Evolutionary conservation across 2,113 vertebrate genomes (phyloP).

Genomic region (Uria aalge): DNA sequence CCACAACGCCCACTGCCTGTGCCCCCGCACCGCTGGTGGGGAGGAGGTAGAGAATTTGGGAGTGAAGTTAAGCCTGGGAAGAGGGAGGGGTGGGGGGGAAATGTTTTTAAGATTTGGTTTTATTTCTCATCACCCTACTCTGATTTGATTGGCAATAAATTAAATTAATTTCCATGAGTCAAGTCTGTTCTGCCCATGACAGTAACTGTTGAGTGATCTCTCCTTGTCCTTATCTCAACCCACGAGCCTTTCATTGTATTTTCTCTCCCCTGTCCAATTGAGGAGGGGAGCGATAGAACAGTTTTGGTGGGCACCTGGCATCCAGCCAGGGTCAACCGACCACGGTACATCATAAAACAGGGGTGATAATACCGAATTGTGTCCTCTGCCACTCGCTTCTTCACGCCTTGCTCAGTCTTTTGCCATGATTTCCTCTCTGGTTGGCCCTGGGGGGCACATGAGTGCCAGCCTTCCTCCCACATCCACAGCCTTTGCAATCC

Average conservation of each 20-base stretch:
- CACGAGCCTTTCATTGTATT: neutral
- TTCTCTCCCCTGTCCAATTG: neutral
- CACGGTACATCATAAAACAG: neutral
- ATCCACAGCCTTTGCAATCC: neutral
- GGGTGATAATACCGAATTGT: neutral
- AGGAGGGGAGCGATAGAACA: neutral
- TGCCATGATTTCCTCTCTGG: neutral
- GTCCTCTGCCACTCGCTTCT: neutral
- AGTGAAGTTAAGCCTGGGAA: neutral
- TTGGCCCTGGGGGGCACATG: accelerated
- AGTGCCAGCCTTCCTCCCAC: neutral
- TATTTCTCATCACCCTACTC: neutral
- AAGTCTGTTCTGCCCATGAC: neutral
- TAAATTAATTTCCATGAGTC: neutral
- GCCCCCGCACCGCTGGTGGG: too few species aligned
- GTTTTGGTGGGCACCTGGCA: neutral
- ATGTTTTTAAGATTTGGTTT: neutral
- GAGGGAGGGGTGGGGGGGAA: neutral
- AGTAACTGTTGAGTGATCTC: neutral
- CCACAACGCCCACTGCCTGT: too few species aligned
- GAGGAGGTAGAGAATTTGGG: neutral
- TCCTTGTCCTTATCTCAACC: neutral
- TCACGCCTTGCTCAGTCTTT: neutral
- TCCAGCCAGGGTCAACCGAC: neutral
- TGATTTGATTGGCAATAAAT: neutral